A percentile compares a stretch with the other conserved stretches of the same genome.
Evolutionary conservation across 2,888 invertebrate species (phyloP).

Genomic region (Drepana falcataria): DNA sequence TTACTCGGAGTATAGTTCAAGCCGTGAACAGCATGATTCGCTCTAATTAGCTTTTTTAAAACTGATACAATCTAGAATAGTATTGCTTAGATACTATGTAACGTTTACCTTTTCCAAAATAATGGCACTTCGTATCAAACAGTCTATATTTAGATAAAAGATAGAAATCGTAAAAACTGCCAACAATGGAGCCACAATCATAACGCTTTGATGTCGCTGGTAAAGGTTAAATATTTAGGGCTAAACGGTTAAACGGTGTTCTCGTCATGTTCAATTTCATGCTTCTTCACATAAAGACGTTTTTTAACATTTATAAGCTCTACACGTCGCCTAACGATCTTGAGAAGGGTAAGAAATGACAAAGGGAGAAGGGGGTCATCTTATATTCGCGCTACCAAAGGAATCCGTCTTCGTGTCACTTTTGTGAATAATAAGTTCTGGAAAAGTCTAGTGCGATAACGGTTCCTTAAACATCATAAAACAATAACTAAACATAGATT

Average conservation of each 20-base stretch:
- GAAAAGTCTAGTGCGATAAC: no score
- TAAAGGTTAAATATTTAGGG: conserved; percentile 2
- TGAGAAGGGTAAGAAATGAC: conserved; percentile 54
- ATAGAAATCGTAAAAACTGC: not conserved
- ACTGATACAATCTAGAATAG: no score
- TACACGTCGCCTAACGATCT: conserved; percentile 36
- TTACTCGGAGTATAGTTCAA: no score
- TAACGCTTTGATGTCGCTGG: not conserved
- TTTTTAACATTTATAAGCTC: conserved; percentile 38
- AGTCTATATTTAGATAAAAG: not conserved
- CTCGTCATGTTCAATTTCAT: conserved; percentile 1
- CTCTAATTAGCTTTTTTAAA: no score
- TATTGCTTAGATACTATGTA: no score
- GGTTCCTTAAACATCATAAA: no score
- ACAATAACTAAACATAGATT: no score
- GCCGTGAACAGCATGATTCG: no score
- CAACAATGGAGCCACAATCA: not conserved
- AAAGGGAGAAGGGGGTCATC: conserved; percentile 45
- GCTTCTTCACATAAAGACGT: conserved; percentile 13
- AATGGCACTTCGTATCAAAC: not conserved
- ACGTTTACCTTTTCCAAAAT: no score
- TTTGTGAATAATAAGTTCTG: conserved; percentile 17
- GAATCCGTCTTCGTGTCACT: conserved; percentile 34
- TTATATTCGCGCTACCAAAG: conserved; percentile 40
- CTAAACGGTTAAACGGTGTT: conserved; percentile 1